These are phyloP conservation scores for Yasuhikotakia modesta DNA, from an alignment of 2,797 vertebrate genomes.

Conservation along the genomic window DNA sequence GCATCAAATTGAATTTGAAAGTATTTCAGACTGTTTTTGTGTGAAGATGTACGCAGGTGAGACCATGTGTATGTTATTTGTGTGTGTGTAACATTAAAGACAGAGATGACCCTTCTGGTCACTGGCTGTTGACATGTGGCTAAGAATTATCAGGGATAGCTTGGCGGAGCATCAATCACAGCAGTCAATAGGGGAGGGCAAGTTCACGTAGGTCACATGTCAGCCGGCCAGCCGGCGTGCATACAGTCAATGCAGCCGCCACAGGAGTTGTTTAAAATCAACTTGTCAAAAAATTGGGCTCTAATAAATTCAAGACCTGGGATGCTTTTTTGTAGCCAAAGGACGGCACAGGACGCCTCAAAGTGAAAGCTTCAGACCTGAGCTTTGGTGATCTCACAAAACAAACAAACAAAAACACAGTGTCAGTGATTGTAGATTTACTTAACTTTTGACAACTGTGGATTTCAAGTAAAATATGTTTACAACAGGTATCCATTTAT, in stretches of 20 bases:
- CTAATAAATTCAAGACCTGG: constrained; percentile 72
- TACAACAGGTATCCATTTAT: too few species aligned
- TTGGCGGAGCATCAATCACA: constrained; percentile 77
- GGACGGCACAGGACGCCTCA: constrained; percentile 45
- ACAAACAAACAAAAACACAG: not conserved
- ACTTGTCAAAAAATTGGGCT: constrained; percentile 69
- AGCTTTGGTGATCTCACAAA: too few species aligned
- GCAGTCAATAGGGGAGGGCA: constrained; percentile 75
- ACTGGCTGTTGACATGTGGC: constrained; percentile 77
- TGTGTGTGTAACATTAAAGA: constrained; percentile 65
- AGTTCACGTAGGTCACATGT: constrained; percentile 73
- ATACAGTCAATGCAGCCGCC: constrained; percentile 53
- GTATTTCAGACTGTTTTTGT: too few species aligned
- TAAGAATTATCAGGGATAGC: constrained; percentile 77
- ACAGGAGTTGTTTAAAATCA: constrained; percentile 62
- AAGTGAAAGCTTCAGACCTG: constrained; percentile 19
- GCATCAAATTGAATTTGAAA: not conserved
- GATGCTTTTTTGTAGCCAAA: constrained; percentile 64
- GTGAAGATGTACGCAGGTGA: not conserved
- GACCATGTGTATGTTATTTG: constrained; percentile 46
- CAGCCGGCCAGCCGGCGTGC: constrained; percentile 54
- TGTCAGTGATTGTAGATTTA: not conserved
- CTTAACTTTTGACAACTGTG: too few species aligned
- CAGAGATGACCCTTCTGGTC: constrained; percentile 74
- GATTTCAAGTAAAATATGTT: too few species aligned